A percentile compares a stretch with the other conserved stretches of the same genome.
phyloP scores from a whole-genome alignment of 2,888 invertebrate genomes.

The Pammene aurita region DNA sequence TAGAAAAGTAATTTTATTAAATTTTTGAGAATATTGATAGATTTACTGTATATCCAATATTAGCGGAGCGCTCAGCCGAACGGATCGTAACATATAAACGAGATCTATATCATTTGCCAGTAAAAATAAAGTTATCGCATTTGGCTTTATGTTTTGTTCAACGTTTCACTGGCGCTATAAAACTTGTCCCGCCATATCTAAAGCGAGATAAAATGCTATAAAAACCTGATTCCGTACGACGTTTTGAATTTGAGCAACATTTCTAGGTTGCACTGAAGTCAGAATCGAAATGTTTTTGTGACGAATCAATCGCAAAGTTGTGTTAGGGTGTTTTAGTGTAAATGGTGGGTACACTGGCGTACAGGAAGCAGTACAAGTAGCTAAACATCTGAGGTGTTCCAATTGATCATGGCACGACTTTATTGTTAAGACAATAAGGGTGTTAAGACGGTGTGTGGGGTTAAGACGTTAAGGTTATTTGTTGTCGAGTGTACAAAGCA shows the following conservation, averaged over 20 bases:
- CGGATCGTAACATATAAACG: background rate
- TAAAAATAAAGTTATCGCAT: slow-evolving; percentile 7
- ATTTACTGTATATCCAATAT: too few relatives aligned
- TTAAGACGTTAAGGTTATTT: too few relatives aligned
- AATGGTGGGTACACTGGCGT: slow-evolving; percentile 1
- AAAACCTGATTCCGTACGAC: background rate
- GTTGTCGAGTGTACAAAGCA: too few relatives aligned
- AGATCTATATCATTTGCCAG: too few relatives aligned
- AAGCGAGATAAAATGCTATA: background rate
- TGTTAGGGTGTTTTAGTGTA: slow-evolving; percentile 2
- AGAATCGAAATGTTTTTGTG: slow-evolving; percentile 20
- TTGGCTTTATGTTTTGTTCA: slow-evolving; percentile 1
- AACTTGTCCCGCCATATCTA: background rate
- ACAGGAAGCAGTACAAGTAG: background rate
- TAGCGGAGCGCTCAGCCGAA: background rate
- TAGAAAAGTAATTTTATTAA: too few relatives aligned
- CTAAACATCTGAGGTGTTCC: too few relatives aligned
- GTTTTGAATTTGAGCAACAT: background rate
- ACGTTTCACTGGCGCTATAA: background rate
- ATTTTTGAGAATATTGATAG: too few relatives aligned
- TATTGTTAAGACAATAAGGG: too few relatives aligned
- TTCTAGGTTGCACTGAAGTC: background rate
- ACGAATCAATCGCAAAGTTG: slow-evolving; percentile 22
- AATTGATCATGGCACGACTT: too few relatives aligned
- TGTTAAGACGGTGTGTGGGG: too few relatives aligned